Conservation (phyloP, 2,888 invertebrate genomes). For the Chrysomela aeneicollis region DNA sequence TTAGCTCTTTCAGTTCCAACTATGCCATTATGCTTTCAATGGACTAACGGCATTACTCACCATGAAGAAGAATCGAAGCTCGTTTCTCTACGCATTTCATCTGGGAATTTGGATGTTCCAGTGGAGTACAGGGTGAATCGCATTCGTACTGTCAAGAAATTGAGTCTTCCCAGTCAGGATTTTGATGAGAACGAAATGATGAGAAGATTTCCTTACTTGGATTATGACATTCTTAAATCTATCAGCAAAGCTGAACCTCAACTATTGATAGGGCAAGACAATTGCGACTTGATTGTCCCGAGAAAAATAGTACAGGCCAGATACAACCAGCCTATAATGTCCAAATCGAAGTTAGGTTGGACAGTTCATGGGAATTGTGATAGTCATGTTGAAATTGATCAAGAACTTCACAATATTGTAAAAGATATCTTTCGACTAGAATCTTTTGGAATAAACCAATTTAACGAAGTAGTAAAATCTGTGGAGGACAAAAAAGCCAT, state of each 20-base stretch:
- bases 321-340: no score
- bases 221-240: neutral
- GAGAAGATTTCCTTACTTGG: neutral
- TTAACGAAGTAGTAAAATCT: neutral
- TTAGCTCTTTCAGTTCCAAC: neutral
- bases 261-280: constrained; percentile 2
- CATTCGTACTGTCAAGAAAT: neutral
- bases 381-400: neutral
- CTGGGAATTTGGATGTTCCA: neutral
- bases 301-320: no score
- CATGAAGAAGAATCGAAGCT: neutral
- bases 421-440: constrained; percentile 4
- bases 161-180: neutral
- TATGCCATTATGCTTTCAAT: neutral
- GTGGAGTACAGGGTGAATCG: no score
- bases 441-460: neutral
- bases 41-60: neutral
- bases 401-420: constrained; percentile 3
- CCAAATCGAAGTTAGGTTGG: neutral
- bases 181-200: neutral
- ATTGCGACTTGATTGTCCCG: neutral
- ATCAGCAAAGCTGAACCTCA: neutral
- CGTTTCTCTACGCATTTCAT: neutral
- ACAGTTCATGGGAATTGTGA: neutral
- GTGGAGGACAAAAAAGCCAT: neutral